Base-by-base conservation (phyloP, 2,888 invertebrate genomes). In the Ophraella communa region DNA sequence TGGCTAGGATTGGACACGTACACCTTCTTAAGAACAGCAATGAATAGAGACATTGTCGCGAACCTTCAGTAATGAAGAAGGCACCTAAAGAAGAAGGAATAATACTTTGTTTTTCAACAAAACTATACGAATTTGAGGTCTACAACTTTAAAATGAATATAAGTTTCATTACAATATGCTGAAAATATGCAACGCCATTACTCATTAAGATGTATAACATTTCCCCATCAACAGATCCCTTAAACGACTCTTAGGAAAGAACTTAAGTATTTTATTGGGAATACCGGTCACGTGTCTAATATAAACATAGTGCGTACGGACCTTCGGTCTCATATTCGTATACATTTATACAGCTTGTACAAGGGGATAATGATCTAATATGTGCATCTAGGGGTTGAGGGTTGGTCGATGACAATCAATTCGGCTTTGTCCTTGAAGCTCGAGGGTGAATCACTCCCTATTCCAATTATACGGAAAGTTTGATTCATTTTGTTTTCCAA, bases 311-410 rank as follows among this genome's bases (percentile, higher is more conserved):
- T 44, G 54, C 54, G 52, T 17, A 30, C 44, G 27, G 17, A 10
- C 27, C n/a, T n/a, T n/a, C n/a, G n/a, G n/a, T n/a, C n/a, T n/a
- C n/a, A n/a, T n/a, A n/a, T n/a, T 27, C 18, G 8, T 42, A 21
- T 67, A 67, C 68, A 73, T 72, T 73, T 67, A 70, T 71, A 71
- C 24, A 39, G 52, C 52, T 44, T 18, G 64, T 71, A 69, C 68
- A 66, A 71, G 72, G 68, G 73, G 71, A 73, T 73, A 70, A 73
- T 72, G 70, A 72, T 72, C 66, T 74, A 73, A 73, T 66, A 62
- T 62, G 62, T 44, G 47, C 52, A 59, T 53, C 54, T 47, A 47
- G 24, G 49, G 49, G 51, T 60, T 47, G 51, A 66, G 66, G 59
- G 55, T 53, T 33, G 21, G 47, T 47, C 30, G 56, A 56, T 47